Conservation (phyloP, 2,888 invertebrate genomes). For the Chrysolina haemoptera region DNA sequence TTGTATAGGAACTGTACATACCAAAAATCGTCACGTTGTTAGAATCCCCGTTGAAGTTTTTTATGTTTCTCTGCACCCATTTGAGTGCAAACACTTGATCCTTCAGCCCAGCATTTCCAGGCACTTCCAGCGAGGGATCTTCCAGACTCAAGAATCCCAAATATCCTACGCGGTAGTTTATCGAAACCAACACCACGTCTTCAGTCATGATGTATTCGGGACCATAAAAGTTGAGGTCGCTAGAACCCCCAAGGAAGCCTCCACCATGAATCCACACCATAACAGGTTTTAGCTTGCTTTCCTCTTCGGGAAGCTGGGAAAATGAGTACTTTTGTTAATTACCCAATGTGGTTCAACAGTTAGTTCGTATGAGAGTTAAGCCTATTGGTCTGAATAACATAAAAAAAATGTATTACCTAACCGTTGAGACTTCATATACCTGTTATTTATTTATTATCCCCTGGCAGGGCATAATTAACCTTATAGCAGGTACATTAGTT, state of each 20-base stretch:
- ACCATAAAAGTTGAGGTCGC: slow-evolving; percentile 36
- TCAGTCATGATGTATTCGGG: slow-evolving; percentile 47
- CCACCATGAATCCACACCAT: slow-evolving; percentile 53
- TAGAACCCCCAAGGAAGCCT: slow-evolving; percentile 42
- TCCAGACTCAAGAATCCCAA: slow-evolving; percentile 67
- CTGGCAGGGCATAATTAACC: no score
- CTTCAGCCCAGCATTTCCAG: slow-evolving; percentile 70
- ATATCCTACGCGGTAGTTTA: slow-evolving; percentile 40
- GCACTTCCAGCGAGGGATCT: slow-evolving; percentile 66
- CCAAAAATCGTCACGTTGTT: slow-evolving; percentile 68
- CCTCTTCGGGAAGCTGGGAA: slow-evolving; percentile 9
- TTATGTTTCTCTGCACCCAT: slow-evolving; percentile 70
- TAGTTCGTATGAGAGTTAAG: no score
- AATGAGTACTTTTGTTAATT: no score
- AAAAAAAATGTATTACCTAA: no score
- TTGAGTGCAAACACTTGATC: slow-evolving; percentile 69
- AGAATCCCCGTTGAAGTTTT: slow-evolving; percentile 68
- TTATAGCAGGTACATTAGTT: no score
- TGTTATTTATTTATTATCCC: no score
- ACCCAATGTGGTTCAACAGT: neutral
- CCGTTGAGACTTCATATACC: no score
- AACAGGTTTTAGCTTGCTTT: slow-evolving; percentile 44
- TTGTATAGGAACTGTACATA: no score
- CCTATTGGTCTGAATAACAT: no score
- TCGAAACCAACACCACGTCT: slow-evolving; percentile 46